Percentiles rank a stretch among this genome's conserved stretches.
phyloP scores from a whole-genome alignment of 2,113 vertebrate genomes.

The Eurypyga helias region DNA sequence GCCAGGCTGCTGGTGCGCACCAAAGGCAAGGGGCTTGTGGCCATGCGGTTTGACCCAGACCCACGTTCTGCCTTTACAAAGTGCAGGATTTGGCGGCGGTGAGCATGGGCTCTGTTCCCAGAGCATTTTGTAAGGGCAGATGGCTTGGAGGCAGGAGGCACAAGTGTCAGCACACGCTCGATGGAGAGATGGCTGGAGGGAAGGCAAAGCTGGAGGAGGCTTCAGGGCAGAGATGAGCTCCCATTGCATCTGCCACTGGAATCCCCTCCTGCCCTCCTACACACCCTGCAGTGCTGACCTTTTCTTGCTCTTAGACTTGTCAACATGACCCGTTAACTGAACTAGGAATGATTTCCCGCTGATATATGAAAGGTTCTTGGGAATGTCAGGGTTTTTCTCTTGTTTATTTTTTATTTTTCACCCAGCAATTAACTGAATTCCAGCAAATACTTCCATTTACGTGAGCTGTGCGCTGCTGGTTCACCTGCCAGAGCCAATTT shows the following conservation, averaged over 20 bases:
- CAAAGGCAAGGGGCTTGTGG: not conserved
- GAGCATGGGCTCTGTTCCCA: not conserved
- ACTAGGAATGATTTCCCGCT: not conserved
- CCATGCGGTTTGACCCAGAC: not conserved
- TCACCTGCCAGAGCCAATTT: not conserved
- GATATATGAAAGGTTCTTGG: not conserved
- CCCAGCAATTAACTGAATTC: not conserved
- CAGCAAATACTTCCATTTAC: not conserved
- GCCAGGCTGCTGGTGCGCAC: too few species aligned
- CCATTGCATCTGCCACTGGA: not conserved
- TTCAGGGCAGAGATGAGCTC: not conserved
- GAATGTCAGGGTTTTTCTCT: not conserved
- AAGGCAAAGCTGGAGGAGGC: not conserved
- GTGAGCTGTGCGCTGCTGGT: not conserved
- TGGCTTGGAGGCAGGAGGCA: conserved; percentile 45
- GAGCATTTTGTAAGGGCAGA: conserved; percentile 56
- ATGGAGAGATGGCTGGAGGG: not conserved
- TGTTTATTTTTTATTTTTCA: not conserved
- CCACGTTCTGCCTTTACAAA: not conserved
- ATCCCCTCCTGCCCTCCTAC: not conserved
- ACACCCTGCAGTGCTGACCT: conserved; percentile 18
- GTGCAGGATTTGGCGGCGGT: not conserved
- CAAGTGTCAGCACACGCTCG: not conserved
- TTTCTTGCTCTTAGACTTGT: conserved; percentile 12
- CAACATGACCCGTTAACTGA: not conserved